Evolutionary conservation across 2,797 vertebrate genomes (phyloP).

Genomic region (Acrossocheilus fasciatus): DNA sequence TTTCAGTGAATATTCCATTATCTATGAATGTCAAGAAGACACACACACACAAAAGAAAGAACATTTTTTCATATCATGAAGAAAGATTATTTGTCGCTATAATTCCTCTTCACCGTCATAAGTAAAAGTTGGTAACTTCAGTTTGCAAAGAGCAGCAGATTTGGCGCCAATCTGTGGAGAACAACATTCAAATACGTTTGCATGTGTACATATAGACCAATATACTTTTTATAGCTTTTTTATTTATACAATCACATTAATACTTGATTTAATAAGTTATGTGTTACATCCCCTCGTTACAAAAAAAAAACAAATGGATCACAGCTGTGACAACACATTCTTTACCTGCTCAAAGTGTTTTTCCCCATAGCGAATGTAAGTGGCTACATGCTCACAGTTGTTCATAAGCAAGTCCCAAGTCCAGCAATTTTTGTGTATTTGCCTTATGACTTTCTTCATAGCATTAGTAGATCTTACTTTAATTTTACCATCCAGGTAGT

Average conservation of each 20-base stretch:
- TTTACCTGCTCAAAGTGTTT: slow-evolving; percentile 2
- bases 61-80: background rate
- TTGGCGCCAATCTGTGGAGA: background rate
- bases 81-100: background rate
- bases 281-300: too few species aligned
- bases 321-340: background rate
- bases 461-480: background rate
- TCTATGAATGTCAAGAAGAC: too few species aligned
- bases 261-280: background rate
- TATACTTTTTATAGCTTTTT: background rate
- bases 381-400: background rate
- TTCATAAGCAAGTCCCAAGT: background rate
- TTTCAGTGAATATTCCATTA: too few species aligned
- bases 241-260: background rate
- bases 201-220: background rate
- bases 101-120: background rate
- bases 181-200: background rate
- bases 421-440: background rate
- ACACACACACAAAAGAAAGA: too few species aligned
- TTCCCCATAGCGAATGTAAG: slow-evolving; percentile 1
- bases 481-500: background rate
- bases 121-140: background rate
- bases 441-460: background rate
- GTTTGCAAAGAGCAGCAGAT: background rate
- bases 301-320: background rate